These are phyloP conservation scores for Campylomormyrus numenius DNA, from an alignment of 2,113 vertebrate genomes.

Conservation along the genomic window DNA sequence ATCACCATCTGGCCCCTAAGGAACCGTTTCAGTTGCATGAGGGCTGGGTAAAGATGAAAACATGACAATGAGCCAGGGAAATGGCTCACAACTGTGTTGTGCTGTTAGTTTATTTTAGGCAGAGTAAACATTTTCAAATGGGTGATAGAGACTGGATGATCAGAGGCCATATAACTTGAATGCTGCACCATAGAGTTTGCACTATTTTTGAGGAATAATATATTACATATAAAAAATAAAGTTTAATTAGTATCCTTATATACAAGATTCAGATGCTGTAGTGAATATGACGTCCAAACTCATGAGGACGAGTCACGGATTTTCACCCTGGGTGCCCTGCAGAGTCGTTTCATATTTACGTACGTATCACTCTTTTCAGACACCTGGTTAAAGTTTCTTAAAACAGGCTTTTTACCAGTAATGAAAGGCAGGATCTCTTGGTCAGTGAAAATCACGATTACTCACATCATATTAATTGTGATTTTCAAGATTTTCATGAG, in stretches of 20 bases:
- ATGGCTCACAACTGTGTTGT: constrained; percentile 52
- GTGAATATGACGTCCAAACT: background rate
- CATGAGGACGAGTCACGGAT: background rate
- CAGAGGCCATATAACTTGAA: constrained; percentile 33
- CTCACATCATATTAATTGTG: background rate
- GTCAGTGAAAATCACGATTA: constrained; percentile 33
- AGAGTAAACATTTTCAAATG: constrained; percentile 57
- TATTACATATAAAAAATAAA: background rate
- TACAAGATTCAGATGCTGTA: background rate
- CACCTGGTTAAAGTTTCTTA: background rate
- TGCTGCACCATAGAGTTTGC: constrained; percentile 2
- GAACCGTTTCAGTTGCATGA: constrained; percentile 49
- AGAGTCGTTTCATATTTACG: background rate
- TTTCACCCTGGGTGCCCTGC: background rate
- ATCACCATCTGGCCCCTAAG: constrained; percentile 14
- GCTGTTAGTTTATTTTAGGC: constrained; percentile 58
- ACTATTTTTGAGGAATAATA: constrained; percentile 11
- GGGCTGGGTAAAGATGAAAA: constrained; percentile 42
- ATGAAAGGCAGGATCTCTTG: background rate
- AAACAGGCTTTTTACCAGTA: background rate
- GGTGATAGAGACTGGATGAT: constrained; percentile 37
- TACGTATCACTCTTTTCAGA: background rate
- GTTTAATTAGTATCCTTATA: background rate
- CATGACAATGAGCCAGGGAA: constrained; percentile 42
- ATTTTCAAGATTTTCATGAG: constrained; percentile 42